A percentile compares a stretch with the other conserved stretches of the same genome.
phyloP scores from a whole-genome alignment of 2,888 invertebrate species.

The Drosophila acutilabella region DNA sequence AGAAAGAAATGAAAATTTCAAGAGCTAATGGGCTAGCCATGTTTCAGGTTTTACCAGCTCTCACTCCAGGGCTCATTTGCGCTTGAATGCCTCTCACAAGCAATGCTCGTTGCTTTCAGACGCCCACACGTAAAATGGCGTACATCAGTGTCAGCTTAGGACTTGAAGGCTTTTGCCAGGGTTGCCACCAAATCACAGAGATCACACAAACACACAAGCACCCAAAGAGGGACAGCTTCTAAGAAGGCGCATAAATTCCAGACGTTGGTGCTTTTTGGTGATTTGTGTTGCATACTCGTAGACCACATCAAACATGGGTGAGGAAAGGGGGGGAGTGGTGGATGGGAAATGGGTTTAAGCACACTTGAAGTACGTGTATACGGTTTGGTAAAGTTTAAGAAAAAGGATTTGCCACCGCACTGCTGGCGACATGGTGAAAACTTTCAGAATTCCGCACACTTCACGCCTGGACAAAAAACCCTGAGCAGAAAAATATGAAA shows the following conservation, averaged over 20 bases:
- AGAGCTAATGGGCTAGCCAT: constrained; percentile 59
- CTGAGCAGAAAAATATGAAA: constrained; percentile 69
- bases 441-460: constrained; percentile 23
- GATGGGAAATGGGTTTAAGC: constrained; percentile 50
- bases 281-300: constrained; percentile 68
- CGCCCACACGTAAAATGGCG: constrained; percentile 58
- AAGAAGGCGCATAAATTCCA: constrained; percentile 77
- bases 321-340: constrained; percentile 1
- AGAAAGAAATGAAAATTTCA: constrained; percentile 30
- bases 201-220: constrained; percentile 43
- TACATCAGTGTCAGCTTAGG: constrained; percentile 79
- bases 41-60: constrained; percentile 17
- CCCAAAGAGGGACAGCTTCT: constrained; percentile 33
- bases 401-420: constrained; percentile 71
- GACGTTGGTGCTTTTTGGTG: constrained; percentile 62
- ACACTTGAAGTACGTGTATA: constrained; percentile 73
- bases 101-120: constrained; percentile 18
- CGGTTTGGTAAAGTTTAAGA: constrained; percentile 68
- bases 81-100: constrained; percentile 54
- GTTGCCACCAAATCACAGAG: constrained; percentile 66
- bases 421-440: constrained; percentile 31
- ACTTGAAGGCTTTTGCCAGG: constrained; percentile 41
- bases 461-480: constrained; percentile 15
- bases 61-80: constrained; percentile 13
- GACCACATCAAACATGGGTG: constrained; percentile 72